phyloP scores from a whole-genome alignment of 2,888 invertebrate genomes.

The Diachrysia chrysitis region DNA sequence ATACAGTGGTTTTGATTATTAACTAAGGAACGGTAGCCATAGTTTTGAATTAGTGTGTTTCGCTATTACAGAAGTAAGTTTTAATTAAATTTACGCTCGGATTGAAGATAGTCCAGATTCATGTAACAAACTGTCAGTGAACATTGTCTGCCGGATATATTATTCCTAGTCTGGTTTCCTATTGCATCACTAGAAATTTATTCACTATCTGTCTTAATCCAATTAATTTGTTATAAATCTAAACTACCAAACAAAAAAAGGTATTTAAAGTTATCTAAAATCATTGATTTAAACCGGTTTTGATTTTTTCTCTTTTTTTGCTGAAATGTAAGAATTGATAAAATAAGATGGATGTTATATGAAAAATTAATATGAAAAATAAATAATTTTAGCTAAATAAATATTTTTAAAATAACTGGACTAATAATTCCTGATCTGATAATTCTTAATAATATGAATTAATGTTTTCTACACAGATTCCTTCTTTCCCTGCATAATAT shows the following conservation, averaged over 20 bases:
- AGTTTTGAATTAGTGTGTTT: conserved; percentile 6
- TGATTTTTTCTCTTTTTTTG: too few relatives aligned
- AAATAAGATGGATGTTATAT: too few relatives aligned
- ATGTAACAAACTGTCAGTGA: conserved; percentile 38
- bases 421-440: too few relatives aligned
- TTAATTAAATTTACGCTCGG: conserved; percentile 46
- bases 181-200: conserved; percentile 47
- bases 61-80: conserved; percentile 26
- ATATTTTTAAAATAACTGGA: too few relatives aligned
- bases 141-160: conserved; percentile 39
- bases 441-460: conserved; percentile 1
- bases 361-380: too few relatives aligned
- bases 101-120: conserved; percentile 28
- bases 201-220: conserved; percentile 20
- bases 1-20: conserved; percentile 27
- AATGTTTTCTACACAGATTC: conserved; percentile 40
- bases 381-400: too few relatives aligned
- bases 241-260: not conserved
- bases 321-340: too few relatives aligned
- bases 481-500: conserved; percentile 58
- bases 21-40: conserved; percentile 19
- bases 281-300: too few relatives aligned
- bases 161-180: conserved; percentile 48
- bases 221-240: conserved; percentile 12
- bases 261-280: too few relatives aligned